phyloP scores from a whole-genome alignment of 2,888 invertebrate species.

The Pandemis heparana region DNA sequence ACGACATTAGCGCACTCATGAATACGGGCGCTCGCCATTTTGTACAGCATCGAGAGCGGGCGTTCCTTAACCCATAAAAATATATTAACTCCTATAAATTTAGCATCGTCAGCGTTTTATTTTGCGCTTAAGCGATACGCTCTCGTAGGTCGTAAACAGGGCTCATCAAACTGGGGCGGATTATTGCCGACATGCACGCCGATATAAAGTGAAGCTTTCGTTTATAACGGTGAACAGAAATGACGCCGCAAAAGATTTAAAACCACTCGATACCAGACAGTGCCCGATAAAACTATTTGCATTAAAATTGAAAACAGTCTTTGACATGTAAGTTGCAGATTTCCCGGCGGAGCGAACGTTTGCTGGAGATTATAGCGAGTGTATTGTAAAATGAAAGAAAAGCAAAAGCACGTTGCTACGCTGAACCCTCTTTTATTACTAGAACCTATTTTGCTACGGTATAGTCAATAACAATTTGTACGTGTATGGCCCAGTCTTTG shows the following conservation, averaged over 20 bases:
- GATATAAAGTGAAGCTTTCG: constrained; percentile 60
- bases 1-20: constrained; percentile 38
- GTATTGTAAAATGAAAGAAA: constrained; percentile 28
- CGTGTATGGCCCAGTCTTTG: too few relatives aligned
- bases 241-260: constrained; percentile 45
- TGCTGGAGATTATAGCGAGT: constrained; percentile 32
- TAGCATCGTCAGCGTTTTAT: constrained; percentile 79
- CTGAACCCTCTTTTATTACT: background rate
- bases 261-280: constrained; percentile 26
- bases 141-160: constrained; percentile 72
- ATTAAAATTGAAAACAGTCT: constrained; percentile 43
- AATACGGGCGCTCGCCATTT: constrained; percentile 34
- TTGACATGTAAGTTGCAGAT: constrained; percentile 38
- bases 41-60: constrained; percentile 48
- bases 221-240: constrained; percentile 50
- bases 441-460: background rate
- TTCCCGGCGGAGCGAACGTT: constrained; percentile 37
- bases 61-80: constrained; percentile 70
- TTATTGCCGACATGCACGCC: constrained; percentile 69
- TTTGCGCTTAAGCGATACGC: constrained; percentile 73
- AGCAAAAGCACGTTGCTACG: background rate
- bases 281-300: constrained; percentile 38
- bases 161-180: constrained; percentile 68
- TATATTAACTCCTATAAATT: constrained; percentile 80
- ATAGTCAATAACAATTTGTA: background rate